These are phyloP conservation scores for Strigamia transsilvanica DNA, from an alignment of 2,888 invertebrate genomes.

Conservation along the genomic window DNA sequence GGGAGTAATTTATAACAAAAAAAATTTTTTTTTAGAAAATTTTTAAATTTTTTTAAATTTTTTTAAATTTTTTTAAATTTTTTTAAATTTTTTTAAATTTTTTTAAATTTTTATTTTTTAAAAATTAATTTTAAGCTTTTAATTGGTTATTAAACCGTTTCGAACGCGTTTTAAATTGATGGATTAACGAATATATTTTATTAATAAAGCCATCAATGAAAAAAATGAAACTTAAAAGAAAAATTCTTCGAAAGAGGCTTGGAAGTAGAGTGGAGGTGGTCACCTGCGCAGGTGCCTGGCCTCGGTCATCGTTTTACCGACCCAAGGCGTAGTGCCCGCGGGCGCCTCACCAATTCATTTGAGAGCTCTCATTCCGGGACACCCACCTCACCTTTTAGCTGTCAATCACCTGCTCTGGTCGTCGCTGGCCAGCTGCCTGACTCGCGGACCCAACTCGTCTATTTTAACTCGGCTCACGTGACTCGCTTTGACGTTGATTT, in stretches of 20 bases:
- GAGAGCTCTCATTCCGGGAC: slow-evolving; percentile 37
- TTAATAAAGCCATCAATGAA: background rate
- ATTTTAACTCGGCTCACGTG: slow-evolving; percentile 5
- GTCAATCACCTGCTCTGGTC: slow-evolving; percentile 30
- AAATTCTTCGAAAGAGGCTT: slow-evolving; percentile 12
- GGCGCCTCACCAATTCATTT: slow-evolving; percentile 38
- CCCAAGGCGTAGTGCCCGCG: slow-evolving; percentile 30
- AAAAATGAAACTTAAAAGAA: background rate
- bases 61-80: too few species aligned
- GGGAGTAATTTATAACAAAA: background rate
- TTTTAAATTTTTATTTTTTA: background rate
- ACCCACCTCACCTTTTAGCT: slow-evolving; percentile 31
- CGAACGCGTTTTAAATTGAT: background rate
- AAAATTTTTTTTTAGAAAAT: too few species aligned
- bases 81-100: too few species aligned
- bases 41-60: too few species aligned
- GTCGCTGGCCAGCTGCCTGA: slow-evolving; percentile 36
- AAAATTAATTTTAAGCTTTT: background rate
- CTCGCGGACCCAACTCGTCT: background rate
- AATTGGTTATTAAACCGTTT: background rate
- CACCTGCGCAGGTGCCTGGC: slow-evolving; percentile 37
- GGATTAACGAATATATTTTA: background rate
- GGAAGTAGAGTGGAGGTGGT: slow-evolving; percentile 25
- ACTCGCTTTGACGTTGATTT: slow-evolving; percentile 1
- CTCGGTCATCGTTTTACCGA: slow-evolving; percentile 41